Percentiles rank a stretch among this genome's conserved stretches.
Evolutionary conservation across 2,113 vertebrate genomes (phyloP).

Genomic region (Buteo buteo): DNA sequence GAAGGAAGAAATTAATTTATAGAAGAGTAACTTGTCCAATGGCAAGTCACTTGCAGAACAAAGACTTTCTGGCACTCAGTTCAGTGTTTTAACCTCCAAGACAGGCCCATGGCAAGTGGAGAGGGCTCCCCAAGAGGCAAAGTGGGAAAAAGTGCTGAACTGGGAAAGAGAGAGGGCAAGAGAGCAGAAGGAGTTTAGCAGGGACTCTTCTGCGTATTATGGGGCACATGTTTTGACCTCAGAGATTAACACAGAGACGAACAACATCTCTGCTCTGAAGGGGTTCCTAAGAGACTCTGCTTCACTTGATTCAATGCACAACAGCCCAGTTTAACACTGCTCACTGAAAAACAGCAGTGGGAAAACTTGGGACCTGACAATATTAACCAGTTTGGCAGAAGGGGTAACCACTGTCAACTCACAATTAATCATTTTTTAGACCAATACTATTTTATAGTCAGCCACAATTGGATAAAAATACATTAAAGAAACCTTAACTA

Average conservation of each 20-base stretch:
- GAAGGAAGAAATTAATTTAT: not conserved
- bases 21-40: not conserved
- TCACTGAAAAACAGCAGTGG: not conserved
- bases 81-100: not conserved
- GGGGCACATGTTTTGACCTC: not conserved
- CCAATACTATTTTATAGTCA: not conserved
- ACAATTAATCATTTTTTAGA: conserved; percentile 2
- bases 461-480: conserved; percentile 19
- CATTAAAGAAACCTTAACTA: conserved; percentile 8
- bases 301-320: not conserved
- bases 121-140: not conserved
- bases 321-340: not conserved
- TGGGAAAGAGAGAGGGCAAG: not conserved
- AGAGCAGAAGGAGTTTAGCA: not conserved
- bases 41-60: not conserved
- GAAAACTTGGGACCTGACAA: not conserved
- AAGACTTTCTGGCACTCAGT: not conserved
- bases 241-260: not conserved
- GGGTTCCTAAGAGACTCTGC: not conserved
- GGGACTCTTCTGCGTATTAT: not conserved
- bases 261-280: not conserved
- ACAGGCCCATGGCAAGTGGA: not conserved
- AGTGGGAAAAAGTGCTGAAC: not conserved
- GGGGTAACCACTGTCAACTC: not conserved
- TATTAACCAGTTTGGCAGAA: not conserved